Evolutionary conservation across 2,888 invertebrate genomes (phyloP), one percentile per base, ranked within the genome.

Genomic region (Drosophila melanocephala): DNA sequence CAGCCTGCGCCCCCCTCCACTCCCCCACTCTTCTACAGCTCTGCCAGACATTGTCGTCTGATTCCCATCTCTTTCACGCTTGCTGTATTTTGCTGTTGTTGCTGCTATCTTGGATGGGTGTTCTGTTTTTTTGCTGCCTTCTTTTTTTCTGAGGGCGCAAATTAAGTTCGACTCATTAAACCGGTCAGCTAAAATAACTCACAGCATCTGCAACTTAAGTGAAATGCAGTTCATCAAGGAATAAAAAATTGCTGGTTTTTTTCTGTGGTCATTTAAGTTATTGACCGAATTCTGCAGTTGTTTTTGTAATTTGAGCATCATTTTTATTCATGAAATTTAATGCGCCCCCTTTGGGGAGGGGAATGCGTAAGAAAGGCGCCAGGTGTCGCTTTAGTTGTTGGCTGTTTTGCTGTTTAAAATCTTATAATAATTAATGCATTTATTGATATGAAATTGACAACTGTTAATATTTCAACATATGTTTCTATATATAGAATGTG

Each of bases 161-260:
- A 88, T 88, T 88, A 88, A 91, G 90, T 88, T 75, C 86, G 78
- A 91, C 79, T 78, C 83, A 91, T 87, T 87, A 82, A 91, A 89
- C 90, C 84, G 87, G 87, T 89, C 89, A 73, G 70, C 58, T 65
- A 75, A 89, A 84, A 71, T 59, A 87, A 78, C 67, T 64, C 85
- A 47, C 47, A 90, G 86, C 88, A 83, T 76, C 72, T 59, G 75
- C 77, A 72, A 67, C 66, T 75, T 63, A 71, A 77, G 66, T 55
- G 69, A 70, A 77, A 82, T 58, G 71, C 85, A 71, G 77, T 76
- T 63, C 64, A 82, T 72, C 65, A 77, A 71, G 80, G 72, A 80
- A 75, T 65, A 72, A 22, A 33, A 86, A 79, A 42, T 60, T 81
- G 39, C 58, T 56, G 60, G 42, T 51, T 33, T 61, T 72, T 57